Base-by-base conservation (phyloP, 2,888 invertebrate species). In the Aphrophora alni region DNA sequence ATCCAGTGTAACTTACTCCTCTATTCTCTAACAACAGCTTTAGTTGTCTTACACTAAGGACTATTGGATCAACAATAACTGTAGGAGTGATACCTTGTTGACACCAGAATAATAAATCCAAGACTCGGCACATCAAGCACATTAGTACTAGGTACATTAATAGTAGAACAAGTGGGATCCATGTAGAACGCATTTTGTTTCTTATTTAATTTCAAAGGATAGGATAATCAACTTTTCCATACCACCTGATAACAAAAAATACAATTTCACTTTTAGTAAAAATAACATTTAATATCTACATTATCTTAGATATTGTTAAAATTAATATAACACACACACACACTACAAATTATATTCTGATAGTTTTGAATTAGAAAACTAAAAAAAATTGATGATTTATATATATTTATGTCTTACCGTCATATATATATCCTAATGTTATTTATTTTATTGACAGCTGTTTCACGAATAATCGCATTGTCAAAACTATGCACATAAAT, bases 1-100 rank as follows among this genome's bases (percentile, higher is more conserved):
- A 86, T 71, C 86, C 86, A 33, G 85, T 84, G 59, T 86, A 85
- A 79, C 86, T 86, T n/a, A 86, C 84, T 59, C 86, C 86, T 81
- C 86, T 80, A 27, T 83, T 84, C 74, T 86, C 86, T 26, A 86
- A 82, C 10, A 86, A 77, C 14, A 84, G 84, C 76, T 86, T 86
- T 27, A 86, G 82, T 76, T 86, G 86, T 4, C 85, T 82, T 3
- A 86, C 86, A 83, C 85, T 86, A 2, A 86, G 83, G 0, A 85
- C 70, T 25, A 86, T 81, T 0, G 86, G 86, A 81, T 86, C 86
- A 1, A 86, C 85, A 38, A 85, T 77, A 74, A 85, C 83, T 38
- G 84, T 85, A 59, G 59, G 59, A 24, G 85, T 80, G 24, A 84
- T 81, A 14, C 86, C 86, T 82, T 86, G 84, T 28, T 85, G 84